Conservation (phyloP, 2,113 vertebrate species). For the Prunella himalayana region DNA sequence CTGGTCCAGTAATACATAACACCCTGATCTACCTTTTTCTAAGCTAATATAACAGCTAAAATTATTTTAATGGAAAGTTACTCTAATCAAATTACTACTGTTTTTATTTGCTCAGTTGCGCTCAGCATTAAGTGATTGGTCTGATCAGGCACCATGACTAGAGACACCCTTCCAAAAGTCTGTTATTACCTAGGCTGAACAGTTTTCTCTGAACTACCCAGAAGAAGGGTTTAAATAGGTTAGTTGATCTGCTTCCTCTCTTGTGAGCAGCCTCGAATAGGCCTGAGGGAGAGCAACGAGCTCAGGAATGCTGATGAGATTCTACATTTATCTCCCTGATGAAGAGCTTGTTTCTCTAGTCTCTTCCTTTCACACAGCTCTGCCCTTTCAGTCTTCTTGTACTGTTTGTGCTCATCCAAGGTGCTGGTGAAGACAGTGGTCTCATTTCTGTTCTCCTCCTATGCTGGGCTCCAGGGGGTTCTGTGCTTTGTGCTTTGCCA, state of each 20-base stretch:
- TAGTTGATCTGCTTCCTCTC: not conserved
- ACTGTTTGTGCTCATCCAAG: not conserved
- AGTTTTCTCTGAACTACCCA: not conserved
- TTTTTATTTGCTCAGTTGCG: not conserved
- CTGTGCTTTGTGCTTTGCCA: not conserved
- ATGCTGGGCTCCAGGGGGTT: not conserved
- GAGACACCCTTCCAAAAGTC: not conserved
- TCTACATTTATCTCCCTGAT: not conserved
- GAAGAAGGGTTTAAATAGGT: not conserved
- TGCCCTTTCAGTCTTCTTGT: not conserved
- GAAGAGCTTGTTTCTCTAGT: not conserved
- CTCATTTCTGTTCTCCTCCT: not conserved
- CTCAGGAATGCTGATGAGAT: not conserved
- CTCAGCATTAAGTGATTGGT: not conserved
- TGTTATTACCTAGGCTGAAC: not conserved
- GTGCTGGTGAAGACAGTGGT: not conserved
- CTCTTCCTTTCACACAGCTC: not conserved
- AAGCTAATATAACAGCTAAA: not conserved
- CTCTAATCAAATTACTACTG: not conserved
- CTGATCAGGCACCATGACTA: not conserved
- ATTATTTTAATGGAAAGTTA: not conserved
- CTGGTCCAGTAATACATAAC: not conserved
- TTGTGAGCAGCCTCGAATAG: not conserved
- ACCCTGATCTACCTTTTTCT: not conserved
- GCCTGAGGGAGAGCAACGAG: not conserved